Evolutionary conservation across 2,113 vertebrate species (phyloP).

Genomic region (Epinephelus cyanopodus): DNA sequence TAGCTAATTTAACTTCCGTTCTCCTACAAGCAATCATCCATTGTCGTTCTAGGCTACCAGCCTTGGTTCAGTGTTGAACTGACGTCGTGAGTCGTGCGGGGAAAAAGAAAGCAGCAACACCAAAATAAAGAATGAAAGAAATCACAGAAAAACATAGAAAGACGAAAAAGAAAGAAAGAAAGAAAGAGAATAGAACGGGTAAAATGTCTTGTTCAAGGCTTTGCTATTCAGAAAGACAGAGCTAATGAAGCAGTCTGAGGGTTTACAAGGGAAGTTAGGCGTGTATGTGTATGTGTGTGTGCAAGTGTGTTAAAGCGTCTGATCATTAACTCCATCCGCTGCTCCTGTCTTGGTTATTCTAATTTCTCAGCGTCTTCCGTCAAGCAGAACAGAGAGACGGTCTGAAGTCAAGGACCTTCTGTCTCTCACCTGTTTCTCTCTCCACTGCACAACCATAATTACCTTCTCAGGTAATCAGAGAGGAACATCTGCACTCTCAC

Average conservation of each 20-base stretch:
- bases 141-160: neutral
- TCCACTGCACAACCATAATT: constrained; percentile 41
- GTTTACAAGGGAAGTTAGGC: neutral
- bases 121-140: neutral
- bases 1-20: too few species aligned
- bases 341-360: constrained; percentile 31
- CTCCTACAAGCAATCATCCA: too few species aligned
- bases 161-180: neutral
- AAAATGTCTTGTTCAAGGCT: neutral
- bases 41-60: too few species aligned
- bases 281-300: constrained; percentile 3
- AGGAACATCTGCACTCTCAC: neutral
- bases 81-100: neutral
- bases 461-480: constrained; percentile 52
- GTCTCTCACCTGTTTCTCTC: constrained; percentile 44
- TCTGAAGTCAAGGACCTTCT: constrained; percentile 33
- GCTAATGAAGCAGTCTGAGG: constrained; percentile 1
- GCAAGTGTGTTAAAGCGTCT: constrained; percentile 12
- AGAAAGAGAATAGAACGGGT: neutral
- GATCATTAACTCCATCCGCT: constrained; percentile 41
- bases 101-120: neutral
- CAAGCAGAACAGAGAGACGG: constrained; percentile 26
- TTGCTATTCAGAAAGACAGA: neutral
- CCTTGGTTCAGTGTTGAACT: too few species aligned
- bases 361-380: constrained; percentile 25